Evolutionary conservation across 2,888 invertebrate species (phyloP), one percentile per base, ranked within the genome.

Genomic region (Ochropacha duplaris): DNA sequence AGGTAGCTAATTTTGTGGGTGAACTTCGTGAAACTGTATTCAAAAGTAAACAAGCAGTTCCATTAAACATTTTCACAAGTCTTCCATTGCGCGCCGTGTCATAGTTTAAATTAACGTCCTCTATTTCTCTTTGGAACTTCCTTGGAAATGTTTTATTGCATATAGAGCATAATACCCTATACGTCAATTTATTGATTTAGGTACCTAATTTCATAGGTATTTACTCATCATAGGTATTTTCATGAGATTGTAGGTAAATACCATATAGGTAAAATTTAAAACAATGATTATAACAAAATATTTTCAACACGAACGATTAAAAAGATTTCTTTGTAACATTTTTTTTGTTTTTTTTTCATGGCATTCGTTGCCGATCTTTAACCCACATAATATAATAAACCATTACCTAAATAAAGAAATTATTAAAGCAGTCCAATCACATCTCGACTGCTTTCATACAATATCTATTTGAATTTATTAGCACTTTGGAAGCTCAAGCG

Each of bases 41-140:
- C 69, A 62, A 72, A 76, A 62, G 72, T 76, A 81, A 83, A 79
- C 75, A 79, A 68, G 60, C 67, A 62, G 64, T 60, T 62, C 68
- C 64, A 75, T 78, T 80, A 70, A 77, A 78, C 66, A 76, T 78
- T 82, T 76, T 75, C 68, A 69, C 62, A 69, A 72, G 71, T 69
- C 60, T 57, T 60, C 57, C 58, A 54, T 57, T 56, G 56, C 55
- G 34, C 52, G 54, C 57, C 56, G 57, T 57, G 60, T 16, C 59
- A 52, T 56, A 51, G 54, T 57, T 62, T 62, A 56, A 63, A 69
- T 69, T 65, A 60, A 57, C 67, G 57, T 65, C 49, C 44, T 19
- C 1, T 44, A 44, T 44, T 44, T 44, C 19, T 44, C 52, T 52
- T 52, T 52, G 31, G 22, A 22, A 39, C 19, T 44, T 19, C 14